phyloP scores from a whole-genome alignment of 2,888 invertebrate species.

The Plebejus melissa region DNA sequence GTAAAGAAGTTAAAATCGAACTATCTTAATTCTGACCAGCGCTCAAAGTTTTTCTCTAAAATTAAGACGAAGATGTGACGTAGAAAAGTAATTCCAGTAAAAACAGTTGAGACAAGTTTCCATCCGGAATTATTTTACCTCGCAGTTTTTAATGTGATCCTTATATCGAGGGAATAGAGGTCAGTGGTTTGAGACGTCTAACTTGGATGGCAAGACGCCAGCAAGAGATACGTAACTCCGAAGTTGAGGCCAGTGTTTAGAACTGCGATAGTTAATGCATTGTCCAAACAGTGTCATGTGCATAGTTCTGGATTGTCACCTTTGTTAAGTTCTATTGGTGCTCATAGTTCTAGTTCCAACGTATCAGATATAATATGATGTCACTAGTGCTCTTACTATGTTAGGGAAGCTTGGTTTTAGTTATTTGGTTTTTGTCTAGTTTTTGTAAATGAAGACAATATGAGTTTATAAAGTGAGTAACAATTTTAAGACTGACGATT shows the following conservation, averaged over 20 bases:
- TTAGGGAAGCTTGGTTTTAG: too few species aligned
- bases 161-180: neutral
- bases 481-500: too few species aligned
- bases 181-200: constrained; percentile 1
- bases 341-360: neutral
- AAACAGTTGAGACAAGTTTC: constrained; percentile 14
- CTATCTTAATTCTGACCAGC: neutral
- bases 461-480: too few species aligned
- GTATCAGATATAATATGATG: neutral
- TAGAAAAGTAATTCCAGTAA: constrained; percentile 13
- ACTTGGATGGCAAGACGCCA: constrained; percentile 20
- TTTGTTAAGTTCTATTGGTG: neutral
- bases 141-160: neutral
- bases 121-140: neutral
- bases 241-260: constrained; percentile 9
- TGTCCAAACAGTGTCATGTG: constrained; percentile 7
- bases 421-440: too few species aligned
- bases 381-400: too few species aligned
- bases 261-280: neutral
- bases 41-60: constrained; percentile 22
- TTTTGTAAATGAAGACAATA: too few species aligned
- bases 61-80: constrained; percentile 23
- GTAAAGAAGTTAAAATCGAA: neutral
- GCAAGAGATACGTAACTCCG: neutral
- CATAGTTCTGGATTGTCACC: neutral